These are phyloP conservation scores for Asarcornis scutulata DNA, from an alignment of 2,113 vertebrate genomes.

Conservation along the genomic window DNA sequence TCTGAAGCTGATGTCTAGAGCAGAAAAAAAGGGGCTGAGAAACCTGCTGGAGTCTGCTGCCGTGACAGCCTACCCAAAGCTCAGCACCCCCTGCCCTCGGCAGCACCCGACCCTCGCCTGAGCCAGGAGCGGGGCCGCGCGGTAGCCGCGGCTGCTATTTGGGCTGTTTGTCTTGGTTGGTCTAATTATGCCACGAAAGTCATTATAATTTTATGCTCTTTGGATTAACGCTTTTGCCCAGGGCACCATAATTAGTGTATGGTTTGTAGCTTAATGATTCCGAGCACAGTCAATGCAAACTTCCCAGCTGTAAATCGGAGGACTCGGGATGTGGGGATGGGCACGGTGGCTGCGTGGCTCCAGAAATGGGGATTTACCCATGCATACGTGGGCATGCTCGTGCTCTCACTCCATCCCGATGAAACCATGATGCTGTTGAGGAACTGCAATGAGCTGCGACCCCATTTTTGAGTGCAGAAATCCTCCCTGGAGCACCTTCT, in stretches of 20 bases:
- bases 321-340: background rate
- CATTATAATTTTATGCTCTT: constrained; percentile 71
- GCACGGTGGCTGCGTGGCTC: background rate
- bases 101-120: background rate
- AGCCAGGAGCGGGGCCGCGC: background rate
- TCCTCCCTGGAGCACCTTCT: background rate
- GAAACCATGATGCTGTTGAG: background rate
- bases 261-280: constrained; percentile 60
- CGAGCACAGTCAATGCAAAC: background rate
- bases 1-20: background rate
- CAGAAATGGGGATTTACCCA: background rate
- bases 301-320: constrained; percentile 21
- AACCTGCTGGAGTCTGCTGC: constrained; percentile 20
- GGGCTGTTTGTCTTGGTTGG: constrained; percentile 59
- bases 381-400: background rate
- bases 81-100: background rate
- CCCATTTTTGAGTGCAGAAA: background rate
- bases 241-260: constrained; percentile 61
- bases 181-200: constrained; percentile 67
- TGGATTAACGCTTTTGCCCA: constrained; percentile 65
- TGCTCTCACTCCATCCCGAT: background rate
- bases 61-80: background rate
- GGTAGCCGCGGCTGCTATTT: background rate
- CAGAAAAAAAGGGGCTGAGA: background rate
- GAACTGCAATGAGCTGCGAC: background rate